Conservation (phyloP, 92 coral and sea anemone genomes). For the Nematostella vectensis region DNA sequence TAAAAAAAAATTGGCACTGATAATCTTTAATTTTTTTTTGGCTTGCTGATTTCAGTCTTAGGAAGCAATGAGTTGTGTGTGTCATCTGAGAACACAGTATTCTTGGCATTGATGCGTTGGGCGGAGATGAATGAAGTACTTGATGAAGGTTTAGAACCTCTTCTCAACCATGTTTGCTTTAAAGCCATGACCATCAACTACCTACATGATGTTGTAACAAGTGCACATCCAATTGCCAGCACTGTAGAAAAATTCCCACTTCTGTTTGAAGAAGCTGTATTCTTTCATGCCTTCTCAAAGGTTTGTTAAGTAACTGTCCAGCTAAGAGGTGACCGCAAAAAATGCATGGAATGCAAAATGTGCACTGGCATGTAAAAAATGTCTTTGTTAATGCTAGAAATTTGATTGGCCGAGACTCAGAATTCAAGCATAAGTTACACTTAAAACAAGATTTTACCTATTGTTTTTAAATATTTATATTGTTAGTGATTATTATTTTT, state of each 20-base stretch:
- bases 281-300: conserved; percentile 82
- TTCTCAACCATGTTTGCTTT: conserved; percentile 62
- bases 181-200: conserved; percentile 72
- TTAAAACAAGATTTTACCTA: too few relatives aligned
- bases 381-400: too few relatives aligned
- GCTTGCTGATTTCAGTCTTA: conserved; percentile 37
- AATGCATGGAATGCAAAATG: too few relatives aligned
- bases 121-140: conserved; percentile 74
- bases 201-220: conserved; percentile 77
- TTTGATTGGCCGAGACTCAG: too few relatives aligned
- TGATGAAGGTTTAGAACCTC: conserved; percentile 57
- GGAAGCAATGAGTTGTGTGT: conserved; percentile 66
- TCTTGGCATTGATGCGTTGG: conserved; percentile 91
- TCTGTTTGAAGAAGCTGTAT: conserved; percentile 76
- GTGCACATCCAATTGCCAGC: conserved; percentile 71
- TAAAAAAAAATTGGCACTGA: too few relatives aligned
- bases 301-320: conserved; percentile 15
- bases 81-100: conserved; percentile 87
- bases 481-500: not conserved
- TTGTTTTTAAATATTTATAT: not conserved
- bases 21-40: not conserved
- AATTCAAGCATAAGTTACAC: too few relatives aligned
- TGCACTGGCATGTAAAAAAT: too few relatives aligned
- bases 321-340: too few relatives aligned
- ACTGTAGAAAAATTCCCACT: conserved; percentile 58